phyloP scores from a whole-genome alignment of 2,797 vertebrate species.

The Pelobates cultripes region DNA sequence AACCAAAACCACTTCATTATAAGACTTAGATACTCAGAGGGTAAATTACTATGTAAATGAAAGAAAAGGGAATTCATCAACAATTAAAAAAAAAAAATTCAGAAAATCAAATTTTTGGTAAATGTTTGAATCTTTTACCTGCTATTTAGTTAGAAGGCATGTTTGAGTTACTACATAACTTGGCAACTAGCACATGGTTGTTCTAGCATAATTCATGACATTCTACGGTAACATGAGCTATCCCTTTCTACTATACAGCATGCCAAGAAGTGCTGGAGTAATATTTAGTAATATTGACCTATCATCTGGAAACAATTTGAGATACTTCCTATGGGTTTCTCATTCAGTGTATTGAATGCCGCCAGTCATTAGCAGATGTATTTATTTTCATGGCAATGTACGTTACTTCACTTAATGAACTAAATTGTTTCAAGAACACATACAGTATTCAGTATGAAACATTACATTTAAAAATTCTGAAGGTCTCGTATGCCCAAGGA shows the following conservation, averaged over 20 bases:
- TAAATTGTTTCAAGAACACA: constrained; percentile 14
- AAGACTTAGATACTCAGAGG: no score
- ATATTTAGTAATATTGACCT: not conserved
- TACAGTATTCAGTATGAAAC: not conserved
- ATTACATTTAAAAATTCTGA: not conserved
- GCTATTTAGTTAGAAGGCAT: no score
- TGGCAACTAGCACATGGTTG: no score
- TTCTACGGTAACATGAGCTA: not conserved
- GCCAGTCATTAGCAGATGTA: constrained; percentile 15
- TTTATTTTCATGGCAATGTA: constrained; percentile 20
- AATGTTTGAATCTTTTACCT: no score
- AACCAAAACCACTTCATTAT: no score
- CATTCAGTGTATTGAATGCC: not conserved
- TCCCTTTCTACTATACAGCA: not conserved
- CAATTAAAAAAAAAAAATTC: no score
- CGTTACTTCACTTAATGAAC: constrained; percentile 1
- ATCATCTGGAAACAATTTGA: constrained; percentile 23
- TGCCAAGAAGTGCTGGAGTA: not conserved
- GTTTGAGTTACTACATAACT: no score
- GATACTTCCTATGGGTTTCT: constrained; percentile 9
- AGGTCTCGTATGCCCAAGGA: not conserved
- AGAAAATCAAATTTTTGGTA: no score
- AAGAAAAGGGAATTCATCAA: no score
- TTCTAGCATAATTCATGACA: not conserved
- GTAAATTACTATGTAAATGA: no score